phyloP scores from a whole-genome alignment of 1,140 invertebrate genomes.

The Drosophila pectinifera region DNA sequence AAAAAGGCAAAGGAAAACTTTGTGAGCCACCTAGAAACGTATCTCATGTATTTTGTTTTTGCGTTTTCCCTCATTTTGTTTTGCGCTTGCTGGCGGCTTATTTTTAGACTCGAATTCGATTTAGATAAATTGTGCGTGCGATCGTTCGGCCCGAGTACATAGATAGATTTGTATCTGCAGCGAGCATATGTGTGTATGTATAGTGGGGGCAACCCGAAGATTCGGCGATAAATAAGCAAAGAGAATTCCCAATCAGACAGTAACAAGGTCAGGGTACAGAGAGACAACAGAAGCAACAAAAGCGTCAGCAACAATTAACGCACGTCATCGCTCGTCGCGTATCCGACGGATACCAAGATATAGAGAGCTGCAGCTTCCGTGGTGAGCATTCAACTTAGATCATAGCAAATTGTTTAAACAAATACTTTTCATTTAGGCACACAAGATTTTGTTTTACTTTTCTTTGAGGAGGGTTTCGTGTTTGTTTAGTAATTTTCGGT shows the following conservation, averaged over 20 bases:
- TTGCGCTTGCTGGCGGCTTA: slow-evolving; percentile 28
- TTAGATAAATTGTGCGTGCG: slow-evolving; percentile 66
- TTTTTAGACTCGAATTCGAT: slow-evolving; percentile 59
- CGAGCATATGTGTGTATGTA: slow-evolving; percentile 8
- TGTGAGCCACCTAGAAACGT: slow-evolving; percentile 28
- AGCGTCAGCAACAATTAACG: slow-evolving; percentile 48
- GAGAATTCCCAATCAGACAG: slow-evolving; percentile 60
- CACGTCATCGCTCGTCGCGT: slow-evolving; percentile 62
- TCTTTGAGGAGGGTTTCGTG: slow-evolving; percentile 1
- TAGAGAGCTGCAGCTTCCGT: slow-evolving; percentile 21
- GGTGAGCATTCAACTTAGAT: slow-evolving; percentile 71
- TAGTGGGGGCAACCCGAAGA: slow-evolving; percentile 32
- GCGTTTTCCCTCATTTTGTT: slow-evolving; percentile 52
- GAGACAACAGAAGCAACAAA: slow-evolving; percentile 32
- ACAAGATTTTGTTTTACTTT: slow-evolving; percentile 27
- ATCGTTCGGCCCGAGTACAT: slow-evolving; percentile 32
- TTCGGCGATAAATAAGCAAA: slow-evolving; percentile 39
- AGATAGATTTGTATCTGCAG: slow-evolving; percentile 56
- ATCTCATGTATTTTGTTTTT: slow-evolving; percentile 56
- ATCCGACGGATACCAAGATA: slow-evolving; percentile 35
- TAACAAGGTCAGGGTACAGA: slow-evolving; percentile 77
- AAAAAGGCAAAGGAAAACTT: slow-evolving; percentile 18
- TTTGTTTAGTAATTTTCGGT: slow-evolving; percentile 36
- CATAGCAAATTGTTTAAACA: slow-evolving; percentile 77
- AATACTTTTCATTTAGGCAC: slow-evolving; percentile 50